Evolutionary conservation across 1,140 invertebrate species (phyloP).

Genomic region (Pteromalus puparum): DNA sequence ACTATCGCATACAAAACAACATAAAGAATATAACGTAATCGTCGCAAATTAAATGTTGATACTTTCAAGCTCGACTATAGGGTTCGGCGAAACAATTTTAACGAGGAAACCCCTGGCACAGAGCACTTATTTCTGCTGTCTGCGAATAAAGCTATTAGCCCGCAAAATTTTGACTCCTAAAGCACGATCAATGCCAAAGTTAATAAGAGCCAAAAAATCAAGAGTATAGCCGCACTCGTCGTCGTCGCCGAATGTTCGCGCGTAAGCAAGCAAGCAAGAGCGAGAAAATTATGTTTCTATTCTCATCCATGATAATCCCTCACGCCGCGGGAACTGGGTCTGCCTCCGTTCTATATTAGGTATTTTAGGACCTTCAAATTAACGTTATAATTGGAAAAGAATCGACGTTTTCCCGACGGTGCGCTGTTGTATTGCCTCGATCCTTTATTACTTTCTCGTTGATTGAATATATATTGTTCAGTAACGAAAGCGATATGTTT

Average conservation of each 20-base stretch:
- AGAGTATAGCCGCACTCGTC: not conserved
- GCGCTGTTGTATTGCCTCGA: not conserved
- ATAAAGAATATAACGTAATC: too few species aligned
- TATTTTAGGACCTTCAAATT: constrained; percentile 15
- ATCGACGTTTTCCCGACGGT: not conserved
- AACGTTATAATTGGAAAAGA: not conserved
- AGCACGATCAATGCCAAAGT: constrained; percentile 16
- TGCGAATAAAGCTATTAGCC: constrained; percentile 6
- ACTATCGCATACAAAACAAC: too few species aligned
- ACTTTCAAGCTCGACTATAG: too few species aligned
- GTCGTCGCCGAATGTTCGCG: constrained; percentile 19
- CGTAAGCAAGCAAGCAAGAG: not conserved
- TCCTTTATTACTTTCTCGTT: not conserved
- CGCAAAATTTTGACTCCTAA: constrained; percentile 1
- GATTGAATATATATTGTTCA: not conserved
- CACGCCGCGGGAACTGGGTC: not conserved
- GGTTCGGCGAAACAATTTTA: too few species aligned
- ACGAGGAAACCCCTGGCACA: too few species aligned
- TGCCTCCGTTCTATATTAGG: not conserved
- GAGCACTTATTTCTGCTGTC: not conserved
- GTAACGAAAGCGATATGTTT: not conserved
- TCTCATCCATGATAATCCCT: constrained; percentile 10
- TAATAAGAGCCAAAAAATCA: constrained; percentile 28
- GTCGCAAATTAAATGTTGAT: too few species aligned
- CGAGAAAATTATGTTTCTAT: constrained; percentile 22